Evolutionary conservation across 1,140 invertebrate genomes (phyloP).

Genomic region (Atta colombica): DNA sequence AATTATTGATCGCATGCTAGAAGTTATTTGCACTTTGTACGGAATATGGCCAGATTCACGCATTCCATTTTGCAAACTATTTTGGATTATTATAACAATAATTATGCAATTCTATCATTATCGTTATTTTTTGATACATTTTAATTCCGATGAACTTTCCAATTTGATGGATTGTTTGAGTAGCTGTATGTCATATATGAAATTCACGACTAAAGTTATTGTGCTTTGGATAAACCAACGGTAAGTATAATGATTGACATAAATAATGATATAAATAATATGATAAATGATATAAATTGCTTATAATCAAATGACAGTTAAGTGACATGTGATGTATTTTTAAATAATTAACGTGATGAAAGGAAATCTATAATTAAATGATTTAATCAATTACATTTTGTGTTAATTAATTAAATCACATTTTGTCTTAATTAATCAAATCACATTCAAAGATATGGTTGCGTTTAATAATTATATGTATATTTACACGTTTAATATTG

Average conservation of each 20-base stretch:
- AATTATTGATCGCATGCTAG: constrained; percentile 31
- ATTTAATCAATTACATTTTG: neutral
- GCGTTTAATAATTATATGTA: neutral
- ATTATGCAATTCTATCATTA: constrained; percentile 31
- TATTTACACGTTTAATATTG: neutral
- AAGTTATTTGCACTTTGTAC: constrained; percentile 31
- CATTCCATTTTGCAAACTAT: constrained; percentile 19
- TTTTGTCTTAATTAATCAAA: neutral
- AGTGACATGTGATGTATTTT: neutral
- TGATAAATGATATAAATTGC: neutral
- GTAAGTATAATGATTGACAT: constrained; percentile 5
- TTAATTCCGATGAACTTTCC: constrained; percentile 36
- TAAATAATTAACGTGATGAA: neutral
- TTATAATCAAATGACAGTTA: neutral
- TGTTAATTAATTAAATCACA: neutral
- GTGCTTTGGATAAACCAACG: constrained; percentile 25
- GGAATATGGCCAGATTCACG: constrained; percentile 39
- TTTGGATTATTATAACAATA: constrained; percentile 40
- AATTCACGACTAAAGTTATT: constrained; percentile 34
- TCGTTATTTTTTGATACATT: constrained; percentile 16
- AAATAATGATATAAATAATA: neutral
- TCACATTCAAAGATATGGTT: neutral
- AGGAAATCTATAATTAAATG: neutral
- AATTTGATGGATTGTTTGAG: constrained; percentile 44
- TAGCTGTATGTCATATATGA: neutral